These are phyloP conservation scores for Acanthosepion pharaonis DNA, from an alignment of 2,888 invertebrate genomes.

Conservation along the genomic window DNA sequence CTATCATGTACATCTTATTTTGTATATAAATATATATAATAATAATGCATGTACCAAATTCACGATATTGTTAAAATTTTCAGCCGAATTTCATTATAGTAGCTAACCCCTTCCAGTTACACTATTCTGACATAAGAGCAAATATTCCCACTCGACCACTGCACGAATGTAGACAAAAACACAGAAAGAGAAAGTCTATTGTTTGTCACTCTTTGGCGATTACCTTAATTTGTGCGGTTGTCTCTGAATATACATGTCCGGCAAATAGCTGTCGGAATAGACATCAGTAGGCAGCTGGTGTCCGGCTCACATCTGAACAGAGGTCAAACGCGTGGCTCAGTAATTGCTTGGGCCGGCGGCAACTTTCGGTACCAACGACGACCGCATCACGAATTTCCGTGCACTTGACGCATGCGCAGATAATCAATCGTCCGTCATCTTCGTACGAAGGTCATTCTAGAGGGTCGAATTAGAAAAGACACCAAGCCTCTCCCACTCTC, in stretches of 20 bases:
- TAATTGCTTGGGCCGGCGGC: constrained; percentile 20
- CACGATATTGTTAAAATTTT: too few relatives aligned
- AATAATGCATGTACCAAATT: too few relatives aligned
- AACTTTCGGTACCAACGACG: background rate
- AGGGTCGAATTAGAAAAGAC: background rate
- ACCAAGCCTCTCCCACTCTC: background rate
- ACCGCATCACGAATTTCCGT: background rate
- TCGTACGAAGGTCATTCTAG: background rate
- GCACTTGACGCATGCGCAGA: constrained; percentile 33
- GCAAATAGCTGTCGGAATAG: constrained; percentile 8
- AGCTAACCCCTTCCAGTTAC: too few relatives aligned
- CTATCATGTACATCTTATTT: too few relatives aligned
- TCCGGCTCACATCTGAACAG: background rate
- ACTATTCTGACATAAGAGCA: too few relatives aligned
- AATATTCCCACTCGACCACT: too few relatives aligned
- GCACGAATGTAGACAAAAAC: background rate
- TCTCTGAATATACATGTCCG: constrained; percentile 33
- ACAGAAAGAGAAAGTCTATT: background rate
- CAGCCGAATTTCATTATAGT: too few relatives aligned
- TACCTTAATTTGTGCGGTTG: background rate
- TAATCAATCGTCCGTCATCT: background rate
- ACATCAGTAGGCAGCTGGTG: constrained; percentile 33
- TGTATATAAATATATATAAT: too few relatives aligned
- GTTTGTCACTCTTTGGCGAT: background rate
- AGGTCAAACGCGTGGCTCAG: constrained; percentile 21